Evolutionary conservation across 2,888 invertebrate species (phyloP).

Genomic region (Parnassius orleans): DNA sequence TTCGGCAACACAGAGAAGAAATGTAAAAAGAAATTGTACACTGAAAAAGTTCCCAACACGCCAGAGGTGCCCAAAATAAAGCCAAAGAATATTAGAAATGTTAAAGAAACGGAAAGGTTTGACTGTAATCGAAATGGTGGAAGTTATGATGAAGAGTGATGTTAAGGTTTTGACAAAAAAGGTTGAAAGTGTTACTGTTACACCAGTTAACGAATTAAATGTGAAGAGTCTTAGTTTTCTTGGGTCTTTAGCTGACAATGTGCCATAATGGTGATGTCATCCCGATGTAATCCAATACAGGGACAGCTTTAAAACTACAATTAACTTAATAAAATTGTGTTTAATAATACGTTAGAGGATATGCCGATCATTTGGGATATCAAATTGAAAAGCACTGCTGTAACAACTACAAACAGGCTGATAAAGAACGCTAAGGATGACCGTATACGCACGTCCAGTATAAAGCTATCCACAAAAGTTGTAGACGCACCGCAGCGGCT

Average conservation of each 20-base stretch:
- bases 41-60: constrained; percentile 58
- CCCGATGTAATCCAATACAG: constrained; percentile 85
- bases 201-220: constrained; percentile 37
- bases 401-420: constrained; percentile 69
- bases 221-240: constrained; percentile 70
- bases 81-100: constrained; percentile 40
- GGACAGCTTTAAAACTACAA: constrained; percentile 84
- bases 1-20: constrained; percentile 49
- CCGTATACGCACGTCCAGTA: constrained; percentile 78
- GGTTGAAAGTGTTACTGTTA: constrained; percentile 46
- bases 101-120: constrained; percentile 59
- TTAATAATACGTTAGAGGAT: constrained; percentile 84
- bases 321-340: constrained; percentile 87
- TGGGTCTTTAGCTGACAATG: constrained; percentile 77
- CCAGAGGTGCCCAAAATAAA: constrained; percentile 54
- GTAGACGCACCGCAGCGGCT: constrained; percentile 89
- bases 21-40: constrained; percentile 65
- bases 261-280: constrained; percentile 82
- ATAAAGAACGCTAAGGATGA: constrained; percentile 62
- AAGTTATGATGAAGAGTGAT: constrained; percentile 53
- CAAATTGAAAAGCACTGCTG: constrained; percentile 91
- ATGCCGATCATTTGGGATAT: constrained; percentile 89
- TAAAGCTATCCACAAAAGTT: constrained; percentile 92
- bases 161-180: constrained; percentile 43
- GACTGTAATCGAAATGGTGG: constrained; percentile 65